Evolutionary conservation across 2,797 vertebrate species (phyloP), one percentile per base, ranked within the genome.

Genomic region (Tenualosa thibaudeaui): DNA sequence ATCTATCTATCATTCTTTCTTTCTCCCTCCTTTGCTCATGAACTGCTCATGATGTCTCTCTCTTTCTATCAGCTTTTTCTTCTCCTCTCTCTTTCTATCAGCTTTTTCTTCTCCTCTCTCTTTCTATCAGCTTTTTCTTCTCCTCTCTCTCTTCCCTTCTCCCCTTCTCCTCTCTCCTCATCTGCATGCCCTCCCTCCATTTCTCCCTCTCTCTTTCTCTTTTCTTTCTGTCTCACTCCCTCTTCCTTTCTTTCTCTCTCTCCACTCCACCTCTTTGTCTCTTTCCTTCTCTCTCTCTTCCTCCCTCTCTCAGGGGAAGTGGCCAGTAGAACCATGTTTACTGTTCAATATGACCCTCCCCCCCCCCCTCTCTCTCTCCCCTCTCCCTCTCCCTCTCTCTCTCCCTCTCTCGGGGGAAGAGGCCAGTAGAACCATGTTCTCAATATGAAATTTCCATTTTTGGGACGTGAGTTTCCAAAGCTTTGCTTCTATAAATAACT

Each of bases 361-460:
- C 6, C 10, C 2, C 6, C 10, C 24, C 9, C 60, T 26, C 60
- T 10, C n/a, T 65, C 60, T 65, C 24, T 31, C 62, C 12, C 62
- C 62, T 12, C 24, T 31, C 56, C 7, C 56, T 58, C 56, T 58
- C n/a, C 12, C n/a, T 5, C 56, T 19, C 5, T n/a, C 56, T n/a
- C 19, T n/a, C 22, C 9, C 22, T 53, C 46, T 46, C 46, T 46
- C 3, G 3, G 51, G 58, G 58, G 58, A 7, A 24, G 58, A 3
- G 62, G 24, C 24, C 24, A 26, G 62, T 10, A 10, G 24, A 65
- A 24, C 24, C 19, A n/a, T 22, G 24, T 65, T 65, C 62, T 65
- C 62, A 65, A 65, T 31, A 65, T 65, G 24, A 65, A 65, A 65
- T 65, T 65, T 65, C 62, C 62, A 65, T 65, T 65, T 65, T 65